Evolutionary conservation across 2,113 vertebrate genomes (phyloP).

Genomic region (Campylorhamphus procurvoides): DNA sequence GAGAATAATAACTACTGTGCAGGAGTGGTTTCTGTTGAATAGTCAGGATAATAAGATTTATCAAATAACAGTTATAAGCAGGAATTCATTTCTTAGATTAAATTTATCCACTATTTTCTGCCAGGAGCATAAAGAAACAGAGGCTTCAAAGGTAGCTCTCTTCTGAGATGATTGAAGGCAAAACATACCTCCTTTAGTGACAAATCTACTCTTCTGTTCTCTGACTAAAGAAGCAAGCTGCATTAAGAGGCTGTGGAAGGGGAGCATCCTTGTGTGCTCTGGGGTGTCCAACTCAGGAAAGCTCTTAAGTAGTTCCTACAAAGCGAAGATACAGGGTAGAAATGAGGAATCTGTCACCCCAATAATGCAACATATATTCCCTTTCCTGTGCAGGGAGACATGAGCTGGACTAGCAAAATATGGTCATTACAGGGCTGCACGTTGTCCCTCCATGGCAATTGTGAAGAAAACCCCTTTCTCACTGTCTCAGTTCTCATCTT

Average conservation of each 20-base stretch:
- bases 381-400: neutral
- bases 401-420: neutral
- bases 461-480: neutral
- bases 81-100: slow-evolving; percentile 61
- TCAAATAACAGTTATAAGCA: slow-evolving; percentile 54
- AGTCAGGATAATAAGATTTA: slow-evolving; percentile 54
- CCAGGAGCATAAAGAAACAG: slow-evolving; percentile 20
- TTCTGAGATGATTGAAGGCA: slow-evolving; percentile 17
- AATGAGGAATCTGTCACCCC: neutral
- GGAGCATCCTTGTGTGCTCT: neutral
- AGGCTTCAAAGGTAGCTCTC: slow-evolving; percentile 40
- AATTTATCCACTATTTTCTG: slow-evolving; percentile 42
- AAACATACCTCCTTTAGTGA: neutral
- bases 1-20: slow-evolving; percentile 21
- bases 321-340: neutral
- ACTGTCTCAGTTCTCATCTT: neutral
- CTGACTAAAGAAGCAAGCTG: neutral
- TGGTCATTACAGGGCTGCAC: neutral
- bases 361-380: accelerated
- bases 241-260: neutral
- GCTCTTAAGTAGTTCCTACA: neutral
- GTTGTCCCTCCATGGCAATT: neutral
- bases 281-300: neutral
- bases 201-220: slow-evolving; percentile 38
- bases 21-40: slow-evolving; percentile 42